phyloP scores from a whole-genome alignment of 2,113 vertebrate genomes.

The Sphyrna mokarran region DNA sequence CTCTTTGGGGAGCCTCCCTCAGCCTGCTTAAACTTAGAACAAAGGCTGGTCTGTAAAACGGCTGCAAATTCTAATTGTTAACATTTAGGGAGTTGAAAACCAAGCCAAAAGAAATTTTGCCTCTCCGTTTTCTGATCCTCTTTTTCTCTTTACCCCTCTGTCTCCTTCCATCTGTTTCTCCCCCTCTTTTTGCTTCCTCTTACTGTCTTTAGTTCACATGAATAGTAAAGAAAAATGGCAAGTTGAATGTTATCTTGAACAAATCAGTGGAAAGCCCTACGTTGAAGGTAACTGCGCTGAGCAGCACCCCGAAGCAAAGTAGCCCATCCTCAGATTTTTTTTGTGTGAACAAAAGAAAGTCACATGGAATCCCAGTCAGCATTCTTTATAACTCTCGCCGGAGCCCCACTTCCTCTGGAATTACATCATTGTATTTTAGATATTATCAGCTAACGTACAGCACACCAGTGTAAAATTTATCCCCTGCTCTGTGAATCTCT shows the following conservation, averaged over 20 bases:
- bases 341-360: neutral
- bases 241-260: neutral
- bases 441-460: constrained; percentile 25
- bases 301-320: neutral
- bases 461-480: neutral
- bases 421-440: constrained; percentile 2
- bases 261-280: neutral
- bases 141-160: neutral
- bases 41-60: neutral
- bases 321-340: neutral
- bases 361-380: constrained; percentile 4
- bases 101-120: neutral
- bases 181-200: neutral
- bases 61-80: neutral
- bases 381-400: neutral
- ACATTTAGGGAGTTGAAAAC: neutral
- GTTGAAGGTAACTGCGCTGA: neutral
- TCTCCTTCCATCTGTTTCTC: neutral
- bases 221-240: neutral
- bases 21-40: neutral
- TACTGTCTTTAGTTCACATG: neutral
- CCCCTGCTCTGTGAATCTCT: neutral
- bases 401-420: constrained; percentile 29
- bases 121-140: neutral
- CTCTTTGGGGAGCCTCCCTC: neutral